Evolutionary conservation across 2,113 vertebrate species (phyloP), one percentile per base, ranked within the genome.

Genomic region (Coryphaenoides rupestris): DNA sequence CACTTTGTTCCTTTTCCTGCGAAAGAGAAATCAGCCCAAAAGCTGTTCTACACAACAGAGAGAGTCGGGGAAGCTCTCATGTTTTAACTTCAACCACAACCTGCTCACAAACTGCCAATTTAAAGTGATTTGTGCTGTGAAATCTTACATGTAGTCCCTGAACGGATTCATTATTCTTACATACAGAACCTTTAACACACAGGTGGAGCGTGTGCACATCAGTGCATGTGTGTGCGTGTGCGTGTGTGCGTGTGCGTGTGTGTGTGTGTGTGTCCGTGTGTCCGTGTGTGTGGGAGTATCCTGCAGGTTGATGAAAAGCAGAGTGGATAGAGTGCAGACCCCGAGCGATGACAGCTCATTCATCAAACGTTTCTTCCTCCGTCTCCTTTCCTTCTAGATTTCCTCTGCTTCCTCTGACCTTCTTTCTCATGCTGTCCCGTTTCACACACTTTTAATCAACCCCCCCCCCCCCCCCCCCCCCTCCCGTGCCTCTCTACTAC

Each of bases 261-360:
- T n/a, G 22, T 56, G 33, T 28, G 24, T 55, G 54, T 22, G 54
- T 14, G 54, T 14, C 10, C 22, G 54, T 21, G 15, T 21, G 54
- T 22, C 21, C 12, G 54, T 21, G 9, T 55, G 54, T 21, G 19
- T 7, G 53, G 10, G 19, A 21, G 53, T 12, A 21, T 54, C 53
- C 53, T 21, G 54, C 19, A 24, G 21, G 54, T 22, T 55, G 77
- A 85, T 72, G 63, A 69, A 63, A 69, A 75, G 59, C 84, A 85
- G 78, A 53, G 55, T 70, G 73, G 67, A 75, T 58, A 66, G 5
- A 55, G 6, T 55, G 23, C 62, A 81, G 59, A 22, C 16, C 40
- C 15, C 24, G 3, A 60, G 28, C 19, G n/a, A 50, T 50, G 47
- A 50, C 47, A 50, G n/a, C 47, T 50, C 13, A 50, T 50, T 50